Percentiles rank a stretch among this genome's conserved stretches.
Evolutionary conservation across 2,113 vertebrate species (phyloP).

Genomic region (Carollia perspicillata): DNA sequence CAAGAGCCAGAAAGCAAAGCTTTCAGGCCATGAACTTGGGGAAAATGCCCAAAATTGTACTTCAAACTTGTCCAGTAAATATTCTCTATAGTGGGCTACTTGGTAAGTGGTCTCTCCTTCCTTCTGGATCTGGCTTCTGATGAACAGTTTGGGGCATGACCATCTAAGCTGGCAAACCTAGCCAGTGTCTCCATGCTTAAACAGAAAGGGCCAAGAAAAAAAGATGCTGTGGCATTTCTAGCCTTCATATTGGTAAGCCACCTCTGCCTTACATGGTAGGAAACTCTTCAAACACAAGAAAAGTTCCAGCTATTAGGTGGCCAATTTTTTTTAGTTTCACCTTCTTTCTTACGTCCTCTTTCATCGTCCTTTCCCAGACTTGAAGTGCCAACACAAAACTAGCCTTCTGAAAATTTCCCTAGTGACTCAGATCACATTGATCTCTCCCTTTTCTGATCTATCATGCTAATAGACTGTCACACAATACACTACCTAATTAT

Average conservation of each 20-base stretch:
- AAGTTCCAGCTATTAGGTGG: neutral
- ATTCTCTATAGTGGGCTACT: neutral
- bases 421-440: conserved; percentile 19
- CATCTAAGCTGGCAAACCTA: neutral
- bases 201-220: neutral
- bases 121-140: neutral
- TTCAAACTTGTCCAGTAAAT: neutral
- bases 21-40: neutral
- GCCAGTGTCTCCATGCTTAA: neutral
- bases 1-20: neutral
- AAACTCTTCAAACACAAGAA: neutral
- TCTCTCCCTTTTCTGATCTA: neutral
- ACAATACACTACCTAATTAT: conserved; percentile 48
- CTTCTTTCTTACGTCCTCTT: neutral
- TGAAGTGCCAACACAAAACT: neutral
- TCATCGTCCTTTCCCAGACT: neutral
- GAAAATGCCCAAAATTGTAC: neutral
- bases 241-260: neutral
- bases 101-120: neutral
- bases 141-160: neutral
- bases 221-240: neutral
- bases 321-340: neutral
- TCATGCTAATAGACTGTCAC: neutral
- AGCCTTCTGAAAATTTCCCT: neutral
- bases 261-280: neutral